These are phyloP conservation scores for Mythimna impura DNA, from an alignment of 2,888 invertebrate species.

Conservation along the genomic window DNA sequence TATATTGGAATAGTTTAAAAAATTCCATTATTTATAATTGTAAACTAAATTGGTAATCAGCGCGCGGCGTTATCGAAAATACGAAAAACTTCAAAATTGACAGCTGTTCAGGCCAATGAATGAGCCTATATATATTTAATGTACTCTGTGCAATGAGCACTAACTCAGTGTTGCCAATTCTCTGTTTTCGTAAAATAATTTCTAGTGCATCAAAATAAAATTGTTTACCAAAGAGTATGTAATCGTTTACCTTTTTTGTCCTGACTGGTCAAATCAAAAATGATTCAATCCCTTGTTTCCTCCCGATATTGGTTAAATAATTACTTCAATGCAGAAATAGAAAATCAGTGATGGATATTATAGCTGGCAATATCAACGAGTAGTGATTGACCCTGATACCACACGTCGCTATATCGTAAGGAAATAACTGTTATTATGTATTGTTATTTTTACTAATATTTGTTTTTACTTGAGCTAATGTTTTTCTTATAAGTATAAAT, in stretches of 20 bases:
- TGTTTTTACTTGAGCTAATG: neutral
- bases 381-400: slow-evolving; percentile 21
- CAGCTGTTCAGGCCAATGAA: slow-evolving; percentile 50
- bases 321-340: too few relatives aligned
- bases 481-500: neutral
- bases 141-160: too few relatives aligned
- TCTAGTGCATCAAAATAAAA: too few relatives aligned
- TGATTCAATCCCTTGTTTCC: too few relatives aligned
- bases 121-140: too few relatives aligned
- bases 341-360: neutral
- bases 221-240: too few relatives aligned
- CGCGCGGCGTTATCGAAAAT: slow-evolving; percentile 62
- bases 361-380: slow-evolving; percentile 1
- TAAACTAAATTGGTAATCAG: slow-evolving; percentile 46
- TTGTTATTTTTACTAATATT: neutral
- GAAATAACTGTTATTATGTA: slow-evolving; percentile 34
- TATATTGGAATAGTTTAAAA: slow-evolving; percentile 36
- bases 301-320: too few relatives aligned
- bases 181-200: too few relatives aligned
- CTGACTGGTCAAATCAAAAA: too few relatives aligned
- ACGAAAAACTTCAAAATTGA: slow-evolving; percentile 55
- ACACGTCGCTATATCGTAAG: neutral
- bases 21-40: slow-evolving; percentile 55
- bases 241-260: too few relatives aligned
- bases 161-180: neutral